Evolutionary conservation across 2,888 invertebrate species (phyloP).

Genomic region (Brenthis ino): DNA sequence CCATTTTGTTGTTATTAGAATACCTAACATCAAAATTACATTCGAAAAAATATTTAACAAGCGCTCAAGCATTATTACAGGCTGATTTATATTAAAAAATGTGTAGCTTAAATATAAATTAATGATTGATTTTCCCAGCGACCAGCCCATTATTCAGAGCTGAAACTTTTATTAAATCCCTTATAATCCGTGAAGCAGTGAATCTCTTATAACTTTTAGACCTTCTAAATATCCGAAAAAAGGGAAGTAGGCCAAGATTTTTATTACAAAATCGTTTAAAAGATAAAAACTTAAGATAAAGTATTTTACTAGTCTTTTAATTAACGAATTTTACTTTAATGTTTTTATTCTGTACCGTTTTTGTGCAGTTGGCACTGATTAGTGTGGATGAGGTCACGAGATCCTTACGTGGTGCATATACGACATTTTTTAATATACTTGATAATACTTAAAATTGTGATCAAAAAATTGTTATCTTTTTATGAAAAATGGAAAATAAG

Average conservation of each 20-base stretch:
- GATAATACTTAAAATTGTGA: not conserved
- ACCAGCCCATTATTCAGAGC: constrained; percentile 35
- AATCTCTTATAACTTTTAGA: constrained; percentile 36
- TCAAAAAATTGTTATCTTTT: not conserved
- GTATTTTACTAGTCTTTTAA: constrained; percentile 12
- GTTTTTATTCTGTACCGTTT: too few species aligned
- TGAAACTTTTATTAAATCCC: constrained; percentile 37
- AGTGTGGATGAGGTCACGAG: too few species aligned
- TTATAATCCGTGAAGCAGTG: constrained; percentile 36
- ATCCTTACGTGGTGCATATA: too few species aligned
- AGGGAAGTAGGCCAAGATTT: constrained; percentile 13
- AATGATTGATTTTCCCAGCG: constrained; percentile 34
- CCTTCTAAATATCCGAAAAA: constrained; percentile 28
- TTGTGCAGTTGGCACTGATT: too few species aligned
- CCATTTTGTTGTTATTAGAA: too few species aligned
- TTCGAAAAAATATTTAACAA: too few species aligned
- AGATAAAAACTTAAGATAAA: constrained; percentile 12
- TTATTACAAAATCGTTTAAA: constrained; percentile 19
- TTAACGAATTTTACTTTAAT: not conserved
- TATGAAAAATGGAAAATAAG: not conserved
- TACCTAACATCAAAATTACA: too few species aligned
- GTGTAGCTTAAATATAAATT: constrained; percentile 33
- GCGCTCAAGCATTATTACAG: too few species aligned
- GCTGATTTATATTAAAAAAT: not conserved
- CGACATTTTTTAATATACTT: too few species aligned